phyloP scores from a whole-genome alignment of 2,113 vertebrate genomes.

The Neomonachus schauinslandi region DNA sequence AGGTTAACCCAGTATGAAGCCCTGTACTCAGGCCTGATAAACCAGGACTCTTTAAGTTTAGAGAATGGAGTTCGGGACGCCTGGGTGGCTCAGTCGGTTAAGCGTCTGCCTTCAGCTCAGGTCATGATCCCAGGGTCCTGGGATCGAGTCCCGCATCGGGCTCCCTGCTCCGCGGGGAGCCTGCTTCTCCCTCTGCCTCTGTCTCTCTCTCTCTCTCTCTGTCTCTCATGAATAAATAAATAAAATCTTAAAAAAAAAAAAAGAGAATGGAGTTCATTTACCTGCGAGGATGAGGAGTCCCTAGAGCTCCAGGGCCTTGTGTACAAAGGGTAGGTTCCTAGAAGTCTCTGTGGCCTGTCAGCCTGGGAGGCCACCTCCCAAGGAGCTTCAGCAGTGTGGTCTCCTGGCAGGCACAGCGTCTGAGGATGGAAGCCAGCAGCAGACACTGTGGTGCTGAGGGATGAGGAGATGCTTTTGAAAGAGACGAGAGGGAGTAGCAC shows the following conservation, averaged over 20 bases:
- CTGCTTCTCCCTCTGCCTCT: too few relatives aligned
- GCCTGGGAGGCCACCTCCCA: too few relatives aligned
- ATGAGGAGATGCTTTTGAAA: not conserved
- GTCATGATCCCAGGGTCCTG: too few relatives aligned
- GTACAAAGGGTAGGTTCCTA: not conserved
- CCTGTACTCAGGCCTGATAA: not conserved
- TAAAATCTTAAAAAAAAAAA: too few relatives aligned
- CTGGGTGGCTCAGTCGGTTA: too few relatives aligned
- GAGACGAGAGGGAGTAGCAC: not conserved
- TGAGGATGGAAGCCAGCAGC: not conserved
- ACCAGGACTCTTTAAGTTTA: not conserved
- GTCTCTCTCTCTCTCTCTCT: too few relatives aligned
- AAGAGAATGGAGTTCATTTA: not conserved
- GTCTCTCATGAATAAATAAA: too few relatives aligned
- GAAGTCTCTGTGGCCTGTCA: not conserved
- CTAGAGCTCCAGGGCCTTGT: not conserved
- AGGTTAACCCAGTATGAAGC: not conserved
- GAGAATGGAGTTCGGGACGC: not conserved
- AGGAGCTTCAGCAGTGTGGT: not conserved
- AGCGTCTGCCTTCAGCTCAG: too few relatives aligned
- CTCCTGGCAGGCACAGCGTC: fast-evolving
- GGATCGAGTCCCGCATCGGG: too few relatives aligned
- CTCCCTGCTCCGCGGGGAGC: too few relatives aligned
- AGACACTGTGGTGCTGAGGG: not conserved
- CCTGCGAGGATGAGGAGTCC: too few relatives aligned